Evolutionary conservation across 2,888 invertebrate genomes (phyloP).

Genomic region (Meandrusa payeni): DNA sequence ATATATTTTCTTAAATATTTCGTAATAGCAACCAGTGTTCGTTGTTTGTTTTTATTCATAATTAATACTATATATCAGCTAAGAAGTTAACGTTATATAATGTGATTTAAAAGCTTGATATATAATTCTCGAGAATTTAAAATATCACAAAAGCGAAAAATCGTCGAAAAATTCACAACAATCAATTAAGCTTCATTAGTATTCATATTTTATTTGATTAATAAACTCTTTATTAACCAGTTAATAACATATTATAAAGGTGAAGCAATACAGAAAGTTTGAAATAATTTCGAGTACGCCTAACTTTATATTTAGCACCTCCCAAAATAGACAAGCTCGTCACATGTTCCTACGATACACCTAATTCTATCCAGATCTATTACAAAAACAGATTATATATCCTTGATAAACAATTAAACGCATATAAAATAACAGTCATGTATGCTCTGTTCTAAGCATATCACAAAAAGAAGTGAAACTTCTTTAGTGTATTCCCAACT

Average conservation of each 20-base stretch:
- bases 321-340: slow-evolving; percentile 35
- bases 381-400: slow-evolving; percentile 1
- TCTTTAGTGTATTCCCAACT: neutral
- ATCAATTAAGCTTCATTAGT: slow-evolving; percentile 10
- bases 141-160: slow-evolving; percentile 7
- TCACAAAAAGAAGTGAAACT: slow-evolving; percentile 6
- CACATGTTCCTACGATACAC: slow-evolving; percentile 25
- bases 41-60: slow-evolving; percentile 10
- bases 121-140: neutral
- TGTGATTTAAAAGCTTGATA: neutral
- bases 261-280: slow-evolving; percentile 26
- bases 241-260: slow-evolving; percentile 2
- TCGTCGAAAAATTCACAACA: slow-evolving; percentile 17
- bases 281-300: slow-evolving; percentile 15
- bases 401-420: slow-evolving; percentile 4
- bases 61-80: neutral
- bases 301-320: slow-evolving; percentile 37
- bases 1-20: neutral
- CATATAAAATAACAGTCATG: slow-evolving; percentile 9
- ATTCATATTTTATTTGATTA: neutral
- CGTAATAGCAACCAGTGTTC: slow-evolving; percentile 5
- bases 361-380: slow-evolving; percentile 18
- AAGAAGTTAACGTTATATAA: neutral
- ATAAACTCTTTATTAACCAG: slow-evolving; percentile 16
- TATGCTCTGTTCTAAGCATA: neutral